Evolutionary conservation across 1,140 invertebrate genomes (phyloP), one percentile per base, ranked within the genome.

Genomic region (Caenorhabditis inopinata): DNA sequence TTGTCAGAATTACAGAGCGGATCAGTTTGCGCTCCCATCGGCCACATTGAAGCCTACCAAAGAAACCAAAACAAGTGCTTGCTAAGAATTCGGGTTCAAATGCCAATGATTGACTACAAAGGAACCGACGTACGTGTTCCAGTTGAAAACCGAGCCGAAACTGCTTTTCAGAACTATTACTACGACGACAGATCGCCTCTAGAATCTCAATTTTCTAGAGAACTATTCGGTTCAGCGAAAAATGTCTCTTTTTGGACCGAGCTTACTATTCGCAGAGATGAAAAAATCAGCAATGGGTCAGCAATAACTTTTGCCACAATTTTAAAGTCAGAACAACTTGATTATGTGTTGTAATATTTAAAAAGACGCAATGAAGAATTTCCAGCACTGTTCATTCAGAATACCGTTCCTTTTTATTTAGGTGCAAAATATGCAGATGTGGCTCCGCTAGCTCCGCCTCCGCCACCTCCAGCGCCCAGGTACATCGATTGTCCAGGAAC

Each of bases 71-170:
- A 68, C 58, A 68, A 38, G n/a, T 68, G 58, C 27, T 18, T 68
- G n/a, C n/a, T 68, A 1, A 68, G 58, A 68, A 68, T 68, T 68
- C 58, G 58, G 23, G 58, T 68, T 68, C 58, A 68, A 68, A 68
- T 68, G 58, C 58, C 58, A 21, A 68, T 38, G 23, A 68, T 68
- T 68, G 58, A 68, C 38, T 68, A 68, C n/a, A 68, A 29, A 18
- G 58, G 58, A n/a, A 68, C 58, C 23, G 58, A 68, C 21, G 58
- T 68, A 18, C 29, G 51, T 42, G 12, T 1, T 32, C 4, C 5
- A 32, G 29, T 0, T 25, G 18, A 27, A 53, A 53, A 32, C 2
- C 12, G 21, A 25, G 4, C 4, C 11, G 0, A n/a, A 32, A 32
- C 12, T 68, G 4, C n/a, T 21, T 4, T 58, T 42, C 6, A 68